phyloP scores from a whole-genome alignment of 1,140 invertebrate genomes.

The Drosophila trapezifrons region DNA sequence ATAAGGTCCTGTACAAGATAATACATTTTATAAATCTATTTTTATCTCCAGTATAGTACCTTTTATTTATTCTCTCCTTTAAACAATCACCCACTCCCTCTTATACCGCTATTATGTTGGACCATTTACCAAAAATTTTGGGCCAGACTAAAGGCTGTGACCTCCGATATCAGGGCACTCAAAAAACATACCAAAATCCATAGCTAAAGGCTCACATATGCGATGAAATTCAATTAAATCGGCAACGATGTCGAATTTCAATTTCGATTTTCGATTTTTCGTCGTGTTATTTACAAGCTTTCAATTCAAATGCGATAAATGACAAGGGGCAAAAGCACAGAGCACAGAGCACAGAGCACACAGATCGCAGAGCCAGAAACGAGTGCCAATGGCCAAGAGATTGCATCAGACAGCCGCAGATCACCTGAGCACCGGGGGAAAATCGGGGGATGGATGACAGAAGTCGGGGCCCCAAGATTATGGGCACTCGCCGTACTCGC shows the following conservation, averaged over 20 bases:
- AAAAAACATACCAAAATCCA: slow-evolving; percentile 11
- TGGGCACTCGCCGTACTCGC: slow-evolving; percentile 25
- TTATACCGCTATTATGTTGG: background rate
- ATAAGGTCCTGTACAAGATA: background rate
- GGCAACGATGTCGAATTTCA: slow-evolving; percentile 62
- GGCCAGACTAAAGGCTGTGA: slow-evolving; percentile 26
- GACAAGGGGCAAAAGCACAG: slow-evolving; percentile 50
- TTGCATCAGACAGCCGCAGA: slow-evolving; percentile 62
- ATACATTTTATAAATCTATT: background rate
- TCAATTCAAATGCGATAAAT: slow-evolving; percentile 79
- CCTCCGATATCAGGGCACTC: slow-evolving; percentile 1
- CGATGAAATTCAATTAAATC: slow-evolving; percentile 56
- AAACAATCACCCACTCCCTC: background rate
- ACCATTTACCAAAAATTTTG: slow-evolving; percentile 2
- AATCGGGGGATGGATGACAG: background rate
- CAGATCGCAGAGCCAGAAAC: slow-evolving; percentile 45
- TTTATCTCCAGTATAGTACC: background rate
- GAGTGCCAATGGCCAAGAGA: slow-evolving; percentile 59
- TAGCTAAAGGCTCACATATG: slow-evolving; percentile 11
- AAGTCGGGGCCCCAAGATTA: slow-evolving; percentile 19
- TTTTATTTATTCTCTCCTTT: background rate
- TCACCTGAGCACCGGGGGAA: background rate
- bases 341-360: slow-evolving; percentile 43
- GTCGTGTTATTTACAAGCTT: slow-evolving; percentile 72
- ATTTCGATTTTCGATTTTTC: slow-evolving; percentile 68